Conservation (phyloP, 2,113 vertebrate genomes). For the Vulpes lagopus region DNA sequence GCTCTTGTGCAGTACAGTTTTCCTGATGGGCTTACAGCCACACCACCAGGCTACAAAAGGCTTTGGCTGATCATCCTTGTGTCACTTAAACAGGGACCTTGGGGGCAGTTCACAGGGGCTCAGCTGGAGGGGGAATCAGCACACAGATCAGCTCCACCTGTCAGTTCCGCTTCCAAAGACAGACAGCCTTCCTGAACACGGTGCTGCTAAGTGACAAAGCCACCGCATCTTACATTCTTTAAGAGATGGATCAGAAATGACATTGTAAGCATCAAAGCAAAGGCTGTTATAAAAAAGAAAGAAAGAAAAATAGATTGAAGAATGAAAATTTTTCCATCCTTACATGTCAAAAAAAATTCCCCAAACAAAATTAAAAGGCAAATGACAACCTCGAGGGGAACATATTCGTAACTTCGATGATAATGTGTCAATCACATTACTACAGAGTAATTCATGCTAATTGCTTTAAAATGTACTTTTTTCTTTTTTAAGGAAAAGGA, state of each 20-base stretch:
- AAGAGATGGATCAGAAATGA: neutral
- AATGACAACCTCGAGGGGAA: neutral
- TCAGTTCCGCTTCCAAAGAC: conserved; percentile 33
- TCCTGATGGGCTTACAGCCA: neutral
- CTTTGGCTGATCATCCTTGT: neutral
- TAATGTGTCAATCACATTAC: neutral
- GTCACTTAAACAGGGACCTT: neutral
- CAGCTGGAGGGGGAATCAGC: neutral
- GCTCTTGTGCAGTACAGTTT: accelerated
- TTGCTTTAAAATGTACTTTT: neutral
- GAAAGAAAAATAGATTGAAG: neutral
- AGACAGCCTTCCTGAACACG: neutral
- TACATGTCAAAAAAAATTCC: neutral
- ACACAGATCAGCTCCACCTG: neutral
- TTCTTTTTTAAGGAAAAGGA: neutral
- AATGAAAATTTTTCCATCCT: neutral
- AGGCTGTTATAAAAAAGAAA: neutral
- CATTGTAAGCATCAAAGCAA: neutral
- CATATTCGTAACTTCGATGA: neutral
- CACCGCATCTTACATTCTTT: neutral
- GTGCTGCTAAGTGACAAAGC: conserved; percentile 15
- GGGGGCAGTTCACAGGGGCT: conserved; percentile 13
- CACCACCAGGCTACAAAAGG: neutral
- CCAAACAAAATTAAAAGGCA: conserved; percentile 33
- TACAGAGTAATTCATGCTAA: neutral